Base-by-base conservation (phyloP, 2,888 invertebrate genomes). In the Monoplex corrugatus region DNA sequence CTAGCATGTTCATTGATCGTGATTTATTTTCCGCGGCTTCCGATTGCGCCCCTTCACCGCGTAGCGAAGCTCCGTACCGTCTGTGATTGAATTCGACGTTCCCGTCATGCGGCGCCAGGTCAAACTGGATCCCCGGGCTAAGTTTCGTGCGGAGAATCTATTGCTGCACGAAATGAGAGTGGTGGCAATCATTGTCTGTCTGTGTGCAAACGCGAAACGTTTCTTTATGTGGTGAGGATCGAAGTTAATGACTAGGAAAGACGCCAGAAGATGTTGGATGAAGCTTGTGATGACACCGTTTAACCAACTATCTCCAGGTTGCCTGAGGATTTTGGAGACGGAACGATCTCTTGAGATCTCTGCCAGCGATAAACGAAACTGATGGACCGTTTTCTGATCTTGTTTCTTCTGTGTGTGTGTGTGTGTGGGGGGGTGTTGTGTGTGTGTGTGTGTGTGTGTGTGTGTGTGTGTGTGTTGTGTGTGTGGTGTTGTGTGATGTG, bases 11-110 rank as follows among this genome's bases (percentile, higher is more conserved):
- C 57, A 50, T 57, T 84, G 57, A 84, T 57, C 50, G 84, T 84
- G 84, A 84, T 84, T 84, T 84, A 84, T 84, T 50, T 84, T 50
- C 57, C 84, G 32, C 35, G 38, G 44, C 50, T 84, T 84, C 57
- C 83, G 35, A 45, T 50, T 83, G n/a, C 50, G 50, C 50, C 50
- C 43, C 35, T 35, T 2, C 50, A 45, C 50, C 83, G 10, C 13
- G 19, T n/a, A 43, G 44, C 23, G 35, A 32, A 32, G 82, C 40
- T 45, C 5, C 23, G 82, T 44, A 40, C 16, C 82, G 82, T 44
- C 10, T 82, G 82, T 19, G 82, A 82, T 45, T 44, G 83, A 83
- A 83, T 16, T 45, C 44, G 50, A n/a, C 45, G 38, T n/a, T 45
- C 45, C 43, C 83, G 13, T 13, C 32, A 35, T 45, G 13, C 84